A percentile compares a stretch with the other conserved stretches of the same genome.
Conservation (phyloP, 1,140 invertebrate genomes). For the Drosophila triauraria region DNA sequence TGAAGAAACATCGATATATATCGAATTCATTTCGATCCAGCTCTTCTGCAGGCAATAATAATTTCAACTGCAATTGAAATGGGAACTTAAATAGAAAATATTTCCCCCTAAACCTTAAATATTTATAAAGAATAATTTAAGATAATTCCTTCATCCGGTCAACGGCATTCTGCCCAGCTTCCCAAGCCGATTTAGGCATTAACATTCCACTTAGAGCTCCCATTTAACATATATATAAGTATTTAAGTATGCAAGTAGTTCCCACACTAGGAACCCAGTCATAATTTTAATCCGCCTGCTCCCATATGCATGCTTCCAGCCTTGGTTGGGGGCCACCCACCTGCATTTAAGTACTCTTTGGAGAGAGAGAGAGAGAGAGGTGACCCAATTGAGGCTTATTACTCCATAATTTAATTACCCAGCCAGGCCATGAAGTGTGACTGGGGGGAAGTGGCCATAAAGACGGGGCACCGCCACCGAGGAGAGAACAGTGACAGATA, state of each 20-base stretch:
- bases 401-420: conserved; percentile 72
- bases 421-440: conserved; percentile 4
- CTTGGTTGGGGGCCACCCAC: conserved; percentile 32
- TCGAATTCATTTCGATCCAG: no score
- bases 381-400: conserved; percentile 77
- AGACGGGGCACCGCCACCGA: conserved; percentile 1
- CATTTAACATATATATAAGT: conserved; percentile 11
- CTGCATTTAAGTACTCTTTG: conserved; percentile 55
- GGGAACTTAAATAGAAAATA: background rate
- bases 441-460: background rate
- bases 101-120: background rate
- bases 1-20: no score
- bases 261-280: conserved; percentile 30
- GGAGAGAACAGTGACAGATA: conserved; percentile 30
- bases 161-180: background rate
- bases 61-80: background rate
- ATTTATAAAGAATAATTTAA: background rate
- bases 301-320: conserved; percentile 24
- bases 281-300: conserved; percentile 21
- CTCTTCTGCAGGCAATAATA: no score
- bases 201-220: conserved; percentile 17
- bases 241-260: conserved; percentile 15
- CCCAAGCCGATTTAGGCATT: conserved; percentile 27
- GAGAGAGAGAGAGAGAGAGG: conserved; percentile 11
- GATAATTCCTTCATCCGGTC: conserved; percentile 8